Evolutionary conservation across 2,797 vertebrate genomes (phyloP).

Genomic region (Toxotes lorentzi): DNA sequence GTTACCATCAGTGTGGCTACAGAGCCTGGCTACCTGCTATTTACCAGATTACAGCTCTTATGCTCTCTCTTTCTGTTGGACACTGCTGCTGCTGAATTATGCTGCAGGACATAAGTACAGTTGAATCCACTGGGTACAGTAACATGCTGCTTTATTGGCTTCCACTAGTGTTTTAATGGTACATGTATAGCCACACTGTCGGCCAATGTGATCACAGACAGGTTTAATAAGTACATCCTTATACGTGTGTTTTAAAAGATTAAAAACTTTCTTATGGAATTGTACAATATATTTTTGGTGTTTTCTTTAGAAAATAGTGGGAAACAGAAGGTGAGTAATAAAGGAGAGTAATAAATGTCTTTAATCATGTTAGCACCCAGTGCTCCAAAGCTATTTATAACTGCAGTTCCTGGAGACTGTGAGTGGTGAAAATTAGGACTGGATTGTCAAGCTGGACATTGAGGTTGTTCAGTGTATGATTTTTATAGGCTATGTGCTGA

Average conservation of each 20-base stretch:
- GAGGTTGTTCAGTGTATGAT: background rate
- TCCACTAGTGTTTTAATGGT: background rate
- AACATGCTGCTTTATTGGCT: background rate
- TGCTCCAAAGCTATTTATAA: constrained; percentile 16
- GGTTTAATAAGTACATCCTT: background rate
- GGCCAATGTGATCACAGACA: background rate
- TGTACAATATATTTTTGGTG: background rate
- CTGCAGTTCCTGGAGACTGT: constrained; percentile 4
- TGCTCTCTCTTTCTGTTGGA: constrained; percentile 16
- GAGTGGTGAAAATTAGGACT: constrained; percentile 13
- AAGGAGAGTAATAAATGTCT: background rate
- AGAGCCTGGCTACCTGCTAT: constrained; percentile 41
- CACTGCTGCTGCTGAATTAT: constrained; percentile 32
- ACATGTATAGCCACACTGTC: background rate
- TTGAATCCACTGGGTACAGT: background rate
- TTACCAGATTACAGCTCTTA: constrained; percentile 51
- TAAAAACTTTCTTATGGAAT: background rate
- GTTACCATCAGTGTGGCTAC: constrained; percentile 23
- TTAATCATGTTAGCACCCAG: background rate
- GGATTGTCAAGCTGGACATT: background rate
- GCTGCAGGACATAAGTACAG: constrained; percentile 10
- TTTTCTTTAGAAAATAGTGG: background rate
- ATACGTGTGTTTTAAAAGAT: background rate
- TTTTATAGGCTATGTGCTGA: too few relatives aligned
- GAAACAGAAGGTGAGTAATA: background rate